These are phyloP conservation scores for Alethe diademata DNA, from an alignment of 2,113 vertebrate genomes.

Conservation along the genomic window DNA sequence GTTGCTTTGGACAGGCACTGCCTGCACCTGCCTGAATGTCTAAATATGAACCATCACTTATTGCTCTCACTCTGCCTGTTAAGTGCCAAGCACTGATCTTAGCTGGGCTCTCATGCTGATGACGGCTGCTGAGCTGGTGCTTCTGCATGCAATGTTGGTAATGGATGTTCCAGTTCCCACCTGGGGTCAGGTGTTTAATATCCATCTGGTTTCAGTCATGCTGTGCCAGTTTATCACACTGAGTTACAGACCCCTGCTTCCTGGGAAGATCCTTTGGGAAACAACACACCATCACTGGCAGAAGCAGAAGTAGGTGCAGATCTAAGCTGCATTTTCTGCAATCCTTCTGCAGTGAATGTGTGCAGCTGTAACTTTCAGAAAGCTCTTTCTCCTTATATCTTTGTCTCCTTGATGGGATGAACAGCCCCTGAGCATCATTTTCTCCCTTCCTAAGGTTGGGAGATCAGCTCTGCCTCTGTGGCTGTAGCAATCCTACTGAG, in stretches of 20 bases:
- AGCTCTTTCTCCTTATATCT: background rate
- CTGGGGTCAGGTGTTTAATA: background rate
- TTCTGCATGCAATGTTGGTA: background rate
- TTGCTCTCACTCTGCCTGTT: background rate
- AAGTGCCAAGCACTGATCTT: background rate
- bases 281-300: accelerated
- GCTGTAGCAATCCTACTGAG: background rate
- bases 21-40: background rate
- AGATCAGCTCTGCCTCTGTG: background rate
- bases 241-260: background rate
- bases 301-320: background rate
- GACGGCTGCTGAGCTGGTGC: background rate
- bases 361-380: background rate
- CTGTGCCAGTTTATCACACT: background rate
- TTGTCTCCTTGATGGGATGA: background rate
- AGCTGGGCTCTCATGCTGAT: background rate
- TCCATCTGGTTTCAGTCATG: background rate
- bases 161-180: background rate
- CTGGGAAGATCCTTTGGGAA: background rate
- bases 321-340: background rate
- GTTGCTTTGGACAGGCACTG: background rate
- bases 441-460: background rate
- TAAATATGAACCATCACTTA: background rate
- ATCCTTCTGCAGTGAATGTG: accelerated
- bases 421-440: background rate